Evolutionary conservation across 2,797 vertebrate genomes (phyloP), one percentile per base, ranked within the genome.

Genomic region (Rhyacichthys aspro): DNA sequence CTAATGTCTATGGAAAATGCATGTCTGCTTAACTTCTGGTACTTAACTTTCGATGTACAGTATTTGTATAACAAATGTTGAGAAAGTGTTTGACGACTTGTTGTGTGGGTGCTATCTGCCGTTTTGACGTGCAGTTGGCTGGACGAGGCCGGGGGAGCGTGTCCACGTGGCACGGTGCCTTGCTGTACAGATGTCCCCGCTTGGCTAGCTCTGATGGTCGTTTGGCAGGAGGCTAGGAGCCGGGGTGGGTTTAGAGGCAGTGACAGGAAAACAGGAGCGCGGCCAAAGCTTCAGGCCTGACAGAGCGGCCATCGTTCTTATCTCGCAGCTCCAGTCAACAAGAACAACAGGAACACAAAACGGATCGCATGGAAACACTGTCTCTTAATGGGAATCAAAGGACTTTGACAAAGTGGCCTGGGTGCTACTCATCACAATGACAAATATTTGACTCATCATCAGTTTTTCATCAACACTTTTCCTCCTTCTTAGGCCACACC

Each of bases 181-280:
- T 37, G 38, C 43, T 64, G 37, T 46, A 72, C 74, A 80, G 79
- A 82, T 82, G 80, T 59, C 72, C 61, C 15, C 37, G 43, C 52
- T 77, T 59, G 67, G 46, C 49, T 73, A 55, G 67, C 72, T 59
- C 10, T 41, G 38, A 53, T 45, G 38, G 49, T 54, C 28, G 11
- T 36, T 78, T 74, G 74, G 70, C 70, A 64, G 46, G 44, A 46
- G 43, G 44, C 16, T 7, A 52, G 37, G 28, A 15, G 43, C 43
- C 36, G 16, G 48, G 38, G 28, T 39, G 41, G 9, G 45, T 32
- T 41, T 72, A 43, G 39, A 63, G 68, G 15, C 12, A 53, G 45
- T 23, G 58, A 49, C 39, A 47, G 47, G 44, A 49, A 70, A 76
- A 53, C 47, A 56, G 42, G 18, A 61, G 17, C 43, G 18, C 9